These are phyloP conservation scores for Mystacornis crossleyi DNA, from an alignment of 2,113 vertebrate species.

Conservation along the genomic window DNA sequence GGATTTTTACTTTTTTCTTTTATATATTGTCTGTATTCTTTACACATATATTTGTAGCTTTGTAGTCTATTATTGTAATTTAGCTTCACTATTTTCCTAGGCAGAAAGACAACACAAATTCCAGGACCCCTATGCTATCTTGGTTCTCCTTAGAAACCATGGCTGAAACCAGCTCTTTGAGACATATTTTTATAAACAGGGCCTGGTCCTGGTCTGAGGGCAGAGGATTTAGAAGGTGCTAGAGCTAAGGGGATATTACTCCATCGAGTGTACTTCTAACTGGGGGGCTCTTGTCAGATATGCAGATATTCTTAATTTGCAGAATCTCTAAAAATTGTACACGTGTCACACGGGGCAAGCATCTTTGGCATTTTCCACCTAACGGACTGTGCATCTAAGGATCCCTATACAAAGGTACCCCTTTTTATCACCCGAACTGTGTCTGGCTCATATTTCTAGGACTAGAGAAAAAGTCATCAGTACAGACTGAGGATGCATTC, in stretches of 20 bases:
- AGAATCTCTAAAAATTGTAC: background rate
- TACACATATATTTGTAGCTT: background rate
- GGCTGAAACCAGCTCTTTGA: background rate
- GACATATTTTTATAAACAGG: background rate
- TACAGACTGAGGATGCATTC: background rate
- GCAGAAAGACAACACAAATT: background rate
- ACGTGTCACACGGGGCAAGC: accelerated
- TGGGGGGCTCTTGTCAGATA: background rate
- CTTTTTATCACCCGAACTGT: background rate
- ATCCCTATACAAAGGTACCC: background rate
- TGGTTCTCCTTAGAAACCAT: background rate
- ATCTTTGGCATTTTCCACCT: background rate
- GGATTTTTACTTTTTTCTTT: background rate
- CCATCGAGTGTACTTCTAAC: background rate
- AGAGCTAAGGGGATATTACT: background rate
- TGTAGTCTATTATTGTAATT: background rate
- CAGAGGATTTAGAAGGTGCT: background rate
- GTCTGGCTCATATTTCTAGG: background rate
- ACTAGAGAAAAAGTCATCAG: background rate
- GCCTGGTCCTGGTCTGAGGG: background rate
- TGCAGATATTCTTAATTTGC: background rate
- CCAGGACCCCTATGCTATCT: background rate
- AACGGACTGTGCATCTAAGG: background rate
- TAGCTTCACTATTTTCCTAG: background rate
- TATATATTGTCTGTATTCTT: background rate